Percentiles rank a stretch among this genome's conserved stretches.
phyloP scores from a whole-genome alignment of 2,113 vertebrate species.

The Crotalus tigris region DNA sequence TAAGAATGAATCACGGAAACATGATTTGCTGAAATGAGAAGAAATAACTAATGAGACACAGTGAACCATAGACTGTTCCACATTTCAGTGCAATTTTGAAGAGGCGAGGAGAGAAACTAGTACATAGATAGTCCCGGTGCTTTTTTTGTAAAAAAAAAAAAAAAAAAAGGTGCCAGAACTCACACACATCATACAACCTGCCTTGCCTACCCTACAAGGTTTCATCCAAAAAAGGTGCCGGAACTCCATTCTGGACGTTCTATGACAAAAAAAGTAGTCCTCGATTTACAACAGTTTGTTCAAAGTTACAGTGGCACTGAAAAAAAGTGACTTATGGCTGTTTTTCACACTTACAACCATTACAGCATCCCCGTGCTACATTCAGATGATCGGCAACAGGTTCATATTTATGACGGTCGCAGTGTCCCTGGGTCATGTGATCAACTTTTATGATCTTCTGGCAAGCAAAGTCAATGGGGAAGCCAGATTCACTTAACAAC shows the following conservation, averaged over 20 bases:
- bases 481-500: background rate
- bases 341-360: background rate
- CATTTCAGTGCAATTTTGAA: background rate
- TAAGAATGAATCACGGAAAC: constrained; percentile 34
- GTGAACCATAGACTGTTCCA: background rate
- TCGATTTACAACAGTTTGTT: background rate
- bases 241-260: no score
- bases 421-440: background rate
- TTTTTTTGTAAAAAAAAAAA: no score
- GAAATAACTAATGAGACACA: constrained; percentile 10
- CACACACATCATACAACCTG: no score
- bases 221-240: no score
- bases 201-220: no score
- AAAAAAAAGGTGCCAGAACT: no score
- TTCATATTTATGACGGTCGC: background rate
- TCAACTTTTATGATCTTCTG: background rate
- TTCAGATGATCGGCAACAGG: background rate
- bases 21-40: constrained; percentile 5
- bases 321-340: background rate
- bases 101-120: background rate
- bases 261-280: background rate
- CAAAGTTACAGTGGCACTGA: background rate
- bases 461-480: background rate
- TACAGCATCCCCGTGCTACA: background rate
- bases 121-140: background rate